Conservation (phyloP, 2,113 vertebrate species). For the Leiothrix lutea region DNA sequence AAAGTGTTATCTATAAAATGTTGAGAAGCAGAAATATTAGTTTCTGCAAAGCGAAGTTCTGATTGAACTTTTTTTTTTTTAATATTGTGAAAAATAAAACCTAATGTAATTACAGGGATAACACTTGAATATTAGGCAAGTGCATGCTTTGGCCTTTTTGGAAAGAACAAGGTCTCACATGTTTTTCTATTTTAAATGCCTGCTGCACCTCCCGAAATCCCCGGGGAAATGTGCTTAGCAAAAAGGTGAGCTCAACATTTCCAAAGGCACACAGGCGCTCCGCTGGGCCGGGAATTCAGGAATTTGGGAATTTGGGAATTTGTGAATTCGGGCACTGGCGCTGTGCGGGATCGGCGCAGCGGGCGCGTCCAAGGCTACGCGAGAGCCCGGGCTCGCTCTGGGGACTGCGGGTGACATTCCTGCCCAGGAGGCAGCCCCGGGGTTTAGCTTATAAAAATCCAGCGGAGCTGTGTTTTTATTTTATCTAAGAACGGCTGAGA, state of each 20-base stretch:
- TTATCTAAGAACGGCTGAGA: accelerated
- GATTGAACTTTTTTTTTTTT: background rate
- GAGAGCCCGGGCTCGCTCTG: background rate
- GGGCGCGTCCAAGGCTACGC: background rate
- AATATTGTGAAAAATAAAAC: background rate
- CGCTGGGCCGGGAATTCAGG: background rate
- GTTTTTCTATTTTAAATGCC: background rate
- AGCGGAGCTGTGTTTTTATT: background rate
- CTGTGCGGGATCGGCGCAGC: background rate
- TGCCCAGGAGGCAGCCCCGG: accelerated
- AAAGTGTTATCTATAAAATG: background rate
- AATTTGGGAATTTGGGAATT: background rate
- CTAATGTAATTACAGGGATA: background rate
- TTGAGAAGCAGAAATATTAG: background rate
- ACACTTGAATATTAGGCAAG: background rate
- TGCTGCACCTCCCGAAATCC: background rate
- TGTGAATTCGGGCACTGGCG: background rate
- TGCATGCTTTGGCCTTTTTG: background rate
- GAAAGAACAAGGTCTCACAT: slow-evolving; percentile 5
- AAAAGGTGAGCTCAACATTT: slow-evolving; percentile 16
- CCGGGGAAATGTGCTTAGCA: background rate
- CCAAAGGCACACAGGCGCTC: background rate
- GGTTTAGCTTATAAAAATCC: accelerated
- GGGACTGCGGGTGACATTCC: background rate
- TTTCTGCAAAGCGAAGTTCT: background rate